Percentiles rank a stretch among this genome's conserved stretches.
These are phyloP conservation scores for Tylochromis polylepis DNA, from an alignment of 2,113 vertebrate species.

Conservation along the genomic window DNA sequence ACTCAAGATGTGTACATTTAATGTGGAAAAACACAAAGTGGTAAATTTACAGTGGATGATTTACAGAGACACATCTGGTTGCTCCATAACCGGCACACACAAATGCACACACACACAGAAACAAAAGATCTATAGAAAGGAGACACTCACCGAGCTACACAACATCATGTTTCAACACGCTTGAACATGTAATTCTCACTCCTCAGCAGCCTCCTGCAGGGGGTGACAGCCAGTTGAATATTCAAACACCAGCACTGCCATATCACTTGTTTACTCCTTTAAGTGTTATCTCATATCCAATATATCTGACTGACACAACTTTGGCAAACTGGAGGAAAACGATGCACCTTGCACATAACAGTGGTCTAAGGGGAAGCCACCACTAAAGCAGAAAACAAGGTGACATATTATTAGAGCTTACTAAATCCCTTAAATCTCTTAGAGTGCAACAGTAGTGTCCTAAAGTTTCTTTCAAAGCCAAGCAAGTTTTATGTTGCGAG, in stretches of 20 bases:
- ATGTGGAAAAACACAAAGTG: neutral
- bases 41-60: neutral
- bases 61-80: neutral
- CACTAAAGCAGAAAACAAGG: neutral
- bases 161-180: constrained; percentile 32
- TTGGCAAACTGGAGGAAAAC: neutral
- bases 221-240: neutral
- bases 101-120: neutral
- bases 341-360: neutral
- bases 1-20: neutral
- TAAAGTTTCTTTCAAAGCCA: neutral
- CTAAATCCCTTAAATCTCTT: neutral
- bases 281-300: neutral
- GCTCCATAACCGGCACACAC: neutral
- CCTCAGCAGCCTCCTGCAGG: neutral
- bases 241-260: neutral
- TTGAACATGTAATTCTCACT: constrained; percentile 16
- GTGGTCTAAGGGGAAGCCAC: neutral
- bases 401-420: neutral
- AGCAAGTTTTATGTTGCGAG: neutral
- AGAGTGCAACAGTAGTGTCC: neutral
- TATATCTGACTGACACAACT: neutral
- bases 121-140: neutral
- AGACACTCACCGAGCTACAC: neutral
- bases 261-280: constrained; percentile 2